Conservation (phyloP, 2,797 vertebrate species). For the Clarias laeviceps region DNA sequence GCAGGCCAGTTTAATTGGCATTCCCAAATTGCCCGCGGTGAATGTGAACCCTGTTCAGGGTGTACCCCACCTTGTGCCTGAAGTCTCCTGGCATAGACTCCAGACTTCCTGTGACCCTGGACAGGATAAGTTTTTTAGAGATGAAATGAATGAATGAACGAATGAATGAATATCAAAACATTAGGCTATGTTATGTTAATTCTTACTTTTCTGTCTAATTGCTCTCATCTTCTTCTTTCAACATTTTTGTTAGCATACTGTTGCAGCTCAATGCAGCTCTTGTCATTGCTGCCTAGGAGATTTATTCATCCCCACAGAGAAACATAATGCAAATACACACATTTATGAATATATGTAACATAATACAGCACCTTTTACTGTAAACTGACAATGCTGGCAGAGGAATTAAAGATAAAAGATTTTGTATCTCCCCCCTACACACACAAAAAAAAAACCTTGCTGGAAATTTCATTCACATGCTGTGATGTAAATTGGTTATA, state of each 20-base stretch:
- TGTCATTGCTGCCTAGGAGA: slow-evolving; percentile 8
- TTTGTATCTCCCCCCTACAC: slow-evolving; percentile 1
- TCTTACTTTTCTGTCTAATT: slow-evolving; percentile 38
- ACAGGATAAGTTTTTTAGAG: too few species aligned
- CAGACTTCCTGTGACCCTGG: too few species aligned
- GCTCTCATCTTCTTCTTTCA: slow-evolving; percentile 19
- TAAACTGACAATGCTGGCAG: slow-evolving; percentile 21
- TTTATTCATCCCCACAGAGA: slow-evolving; percentile 27
- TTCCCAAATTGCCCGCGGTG: too few species aligned
- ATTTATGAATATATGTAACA: slow-evolving; percentile 30
- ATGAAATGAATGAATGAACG: too few species aligned
- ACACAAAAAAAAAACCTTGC: slow-evolving; percentile 25
- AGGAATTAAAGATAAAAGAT: slow-evolving; percentile 26
- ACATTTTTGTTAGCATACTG: slow-evolving; percentile 1
- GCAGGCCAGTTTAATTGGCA: too few species aligned
- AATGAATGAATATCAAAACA: not conserved
- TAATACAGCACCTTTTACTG: slow-evolving; percentile 24
- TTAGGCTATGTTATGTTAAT: not conserved
- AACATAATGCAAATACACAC: slow-evolving; percentile 35
- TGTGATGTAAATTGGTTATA: slow-evolving; percentile 59
- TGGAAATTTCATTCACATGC: slow-evolving; percentile 3
- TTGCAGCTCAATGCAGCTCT: not conserved
- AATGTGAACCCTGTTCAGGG: too few species aligned
- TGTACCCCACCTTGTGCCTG: too few species aligned
- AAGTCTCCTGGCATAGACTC: too few species aligned